Evolutionary conservation across 2,113 vertebrate species (phyloP).

Genomic region (Corvus moneduloides): DNA sequence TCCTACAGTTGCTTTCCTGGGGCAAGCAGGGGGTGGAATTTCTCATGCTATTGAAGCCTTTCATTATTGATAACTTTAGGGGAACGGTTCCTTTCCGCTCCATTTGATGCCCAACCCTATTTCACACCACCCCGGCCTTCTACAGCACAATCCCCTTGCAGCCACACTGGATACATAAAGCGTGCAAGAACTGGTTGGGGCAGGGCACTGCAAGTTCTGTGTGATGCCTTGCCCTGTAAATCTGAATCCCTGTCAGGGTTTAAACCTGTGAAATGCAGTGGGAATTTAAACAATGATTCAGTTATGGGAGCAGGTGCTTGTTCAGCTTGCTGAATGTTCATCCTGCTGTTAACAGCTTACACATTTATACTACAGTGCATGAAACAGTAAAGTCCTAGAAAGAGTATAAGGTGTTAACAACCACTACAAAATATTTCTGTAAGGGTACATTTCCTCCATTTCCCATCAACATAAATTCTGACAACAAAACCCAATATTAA

Average conservation of each 20-base stretch:
- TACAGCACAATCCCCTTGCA: neutral
- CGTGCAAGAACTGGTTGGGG: neutral
- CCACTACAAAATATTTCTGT: slow-evolving; percentile 72
- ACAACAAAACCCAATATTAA: slow-evolving; percentile 70
- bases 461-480: slow-evolving; percentile 75
- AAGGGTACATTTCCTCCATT: slow-evolving; percentile 74
- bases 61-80: neutral
- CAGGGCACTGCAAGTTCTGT: neutral
- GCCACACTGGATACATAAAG: neutral
- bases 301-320: slow-evolving; percentile 63
- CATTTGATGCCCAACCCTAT: neutral
- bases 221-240: slow-evolving; percentile 33
- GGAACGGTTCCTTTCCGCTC: neutral
- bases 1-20: neutral
- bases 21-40: neutral
- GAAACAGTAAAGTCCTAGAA: slow-evolving; percentile 50
- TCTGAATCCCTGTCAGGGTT: slow-evolving; percentile 39
- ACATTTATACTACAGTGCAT: slow-evolving; percentile 54
- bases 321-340: slow-evolving; percentile 54
- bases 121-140: neutral
- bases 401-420: slow-evolving; percentile 77
- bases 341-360: slow-evolving; percentile 71
- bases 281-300: slow-evolving; percentile 62
- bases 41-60: neutral
- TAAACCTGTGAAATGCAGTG: slow-evolving; percentile 53